Conservation (phyloP, 1,140 invertebrate species). For the Lamellibrachia luymesi region DNA sequence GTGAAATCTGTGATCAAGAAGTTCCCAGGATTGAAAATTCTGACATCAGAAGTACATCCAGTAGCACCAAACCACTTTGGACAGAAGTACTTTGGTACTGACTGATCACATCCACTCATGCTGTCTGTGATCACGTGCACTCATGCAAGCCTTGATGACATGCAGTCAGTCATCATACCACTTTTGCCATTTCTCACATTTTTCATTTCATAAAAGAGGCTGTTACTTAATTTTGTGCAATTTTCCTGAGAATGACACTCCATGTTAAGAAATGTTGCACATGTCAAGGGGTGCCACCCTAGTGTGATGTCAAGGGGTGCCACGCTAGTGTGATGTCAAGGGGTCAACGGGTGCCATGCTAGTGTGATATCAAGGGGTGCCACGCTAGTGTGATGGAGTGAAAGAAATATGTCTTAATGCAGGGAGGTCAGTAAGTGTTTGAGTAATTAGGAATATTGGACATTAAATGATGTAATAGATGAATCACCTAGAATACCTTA, state of each 20-base stretch:
- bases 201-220: background rate
- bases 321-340: background rate
- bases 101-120: slow-evolving; percentile 63
- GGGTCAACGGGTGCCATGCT: too few relatives aligned
- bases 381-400: background rate
- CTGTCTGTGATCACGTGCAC: background rate
- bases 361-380: too few relatives aligned
- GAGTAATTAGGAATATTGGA: background rate
- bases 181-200: too few relatives aligned
- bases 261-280: too few relatives aligned
- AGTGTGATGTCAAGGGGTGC: background rate
- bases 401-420: background rate
- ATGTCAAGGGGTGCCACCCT: too few relatives aligned
- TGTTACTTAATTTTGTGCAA: background rate
- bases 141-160: slow-evolving; percentile 57
- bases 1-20: slow-evolving; percentile 80
- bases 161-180: background rate
- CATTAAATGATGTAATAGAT: background rate
- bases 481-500: background rate
- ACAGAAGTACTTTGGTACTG: slow-evolving; percentile 97
- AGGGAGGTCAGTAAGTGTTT: background rate
- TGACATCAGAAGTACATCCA: slow-evolving; percentile 91
- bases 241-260: background rate
- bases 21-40: slow-evolving; percentile 89
- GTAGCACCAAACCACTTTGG: slow-evolving; percentile 98